Evolutionary conservation across 2,113 vertebrate genomes (phyloP).

Genomic region (Clarias macrocephalus): DNA sequence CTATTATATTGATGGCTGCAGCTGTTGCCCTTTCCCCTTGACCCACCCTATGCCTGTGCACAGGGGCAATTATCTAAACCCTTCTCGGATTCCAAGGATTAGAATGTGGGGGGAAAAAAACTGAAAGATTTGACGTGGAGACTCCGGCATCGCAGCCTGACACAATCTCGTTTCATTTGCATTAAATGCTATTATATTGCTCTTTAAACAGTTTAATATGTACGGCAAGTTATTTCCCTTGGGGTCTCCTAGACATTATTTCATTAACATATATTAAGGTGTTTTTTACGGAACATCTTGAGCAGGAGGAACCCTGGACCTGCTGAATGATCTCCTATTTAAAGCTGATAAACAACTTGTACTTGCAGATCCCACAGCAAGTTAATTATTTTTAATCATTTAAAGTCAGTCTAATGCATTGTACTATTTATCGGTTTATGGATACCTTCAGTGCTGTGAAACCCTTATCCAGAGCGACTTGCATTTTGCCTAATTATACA

Average conservation of each 20-base stretch:
- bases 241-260: background rate
- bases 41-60: background rate
- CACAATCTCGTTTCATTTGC: slow-evolving; percentile 14
- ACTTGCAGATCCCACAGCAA: background rate
- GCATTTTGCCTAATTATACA: no score
- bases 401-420: background rate
- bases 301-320: background rate
- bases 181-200: background rate
- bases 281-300: background rate
- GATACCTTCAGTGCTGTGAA: background rate
- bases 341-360: background rate
- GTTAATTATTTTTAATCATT: background rate
- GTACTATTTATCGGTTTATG: background rate
- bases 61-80: slow-evolving; percentile 1
- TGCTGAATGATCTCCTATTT: background rate
- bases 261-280: background rate
- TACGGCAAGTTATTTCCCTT: background rate
- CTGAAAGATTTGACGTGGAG: slow-evolving; percentile 19
- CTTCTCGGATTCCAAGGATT: slow-evolving; percentile 9
- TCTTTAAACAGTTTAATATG: slow-evolving; percentile 3
- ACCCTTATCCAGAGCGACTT: background rate
- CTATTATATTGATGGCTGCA: slow-evolving; percentile 31
- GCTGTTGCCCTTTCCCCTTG: slow-evolving; percentile 24
- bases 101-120: background rate
- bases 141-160: background rate